A percentile compares a stretch with the other conserved stretches of the same genome.
These are phyloP conservation scores for Bombus ignitus DNA, from an alignment of 1,140 invertebrate genomes.

Conservation along the genomic window DNA sequence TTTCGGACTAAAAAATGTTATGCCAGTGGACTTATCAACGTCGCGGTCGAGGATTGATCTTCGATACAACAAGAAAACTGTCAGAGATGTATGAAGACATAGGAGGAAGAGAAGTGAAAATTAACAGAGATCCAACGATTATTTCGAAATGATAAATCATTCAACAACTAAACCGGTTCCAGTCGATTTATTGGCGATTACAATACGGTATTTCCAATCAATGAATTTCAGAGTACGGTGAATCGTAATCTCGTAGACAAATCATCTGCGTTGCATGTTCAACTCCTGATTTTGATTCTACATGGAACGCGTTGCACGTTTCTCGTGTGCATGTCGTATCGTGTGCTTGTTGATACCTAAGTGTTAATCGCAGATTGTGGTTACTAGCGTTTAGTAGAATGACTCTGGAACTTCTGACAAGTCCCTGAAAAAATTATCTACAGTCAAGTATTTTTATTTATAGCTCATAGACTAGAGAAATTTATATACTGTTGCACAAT, in stretches of 20 bases:
- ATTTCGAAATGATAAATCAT: conserved; percentile 60
- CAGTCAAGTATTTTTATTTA: not conserved
- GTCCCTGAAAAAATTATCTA: not conserved
- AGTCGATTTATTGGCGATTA: conserved; percentile 36
- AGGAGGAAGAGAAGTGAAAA: not conserved
- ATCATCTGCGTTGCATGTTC: not conserved
- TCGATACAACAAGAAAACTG: no score
- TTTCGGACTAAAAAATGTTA: not conserved
- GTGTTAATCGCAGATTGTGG: not conserved
- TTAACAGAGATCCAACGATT: conserved; percentile 48
- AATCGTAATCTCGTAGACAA: no score
- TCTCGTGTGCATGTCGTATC: no score
- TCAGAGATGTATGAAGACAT: no score
- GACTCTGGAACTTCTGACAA: not conserved
- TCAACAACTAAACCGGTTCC: conserved; percentile 55
- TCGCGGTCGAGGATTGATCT: no score
- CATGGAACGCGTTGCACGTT: no score
- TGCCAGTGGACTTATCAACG: no score
- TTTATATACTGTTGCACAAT: not conserved
- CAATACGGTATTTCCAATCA: conserved; percentile 17
- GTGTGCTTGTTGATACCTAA: not conserved
- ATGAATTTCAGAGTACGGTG: conserved; percentile 29
- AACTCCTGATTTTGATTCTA: not conserved
- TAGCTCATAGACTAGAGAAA: not conserved
- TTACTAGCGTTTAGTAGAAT: not conserved